Percentiles rank a stretch among this genome's conserved stretches.
These are phyloP conservation scores for Cheiracanthium punctorium DNA, from an alignment of 2,888 invertebrate species.

Conservation along the genomic window DNA sequence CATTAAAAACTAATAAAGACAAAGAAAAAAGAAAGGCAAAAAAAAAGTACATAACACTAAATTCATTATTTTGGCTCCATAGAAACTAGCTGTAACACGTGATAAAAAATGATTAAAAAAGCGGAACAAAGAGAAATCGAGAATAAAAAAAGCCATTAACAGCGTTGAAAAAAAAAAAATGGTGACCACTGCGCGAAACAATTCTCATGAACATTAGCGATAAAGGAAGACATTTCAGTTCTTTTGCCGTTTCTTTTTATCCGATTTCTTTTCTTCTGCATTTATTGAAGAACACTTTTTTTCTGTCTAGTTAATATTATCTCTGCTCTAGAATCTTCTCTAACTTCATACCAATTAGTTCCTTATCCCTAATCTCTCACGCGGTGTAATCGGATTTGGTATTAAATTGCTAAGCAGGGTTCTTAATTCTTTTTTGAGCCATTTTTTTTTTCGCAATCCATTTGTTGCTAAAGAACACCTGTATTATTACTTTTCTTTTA, in stretches of 20 bases:
- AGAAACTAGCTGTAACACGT: slow-evolving; percentile 53
- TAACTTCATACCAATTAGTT: slow-evolving; percentile 62
- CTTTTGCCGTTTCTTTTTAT: slow-evolving; percentile 31
- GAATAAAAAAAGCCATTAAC: slow-evolving; percentile 47
- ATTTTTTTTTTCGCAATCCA: slow-evolving; percentile 27
- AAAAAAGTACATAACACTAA: slow-evolving; percentile 31
- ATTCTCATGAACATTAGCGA: slow-evolving; percentile 62
- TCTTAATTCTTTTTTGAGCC: slow-evolving; percentile 10
- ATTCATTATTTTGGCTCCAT: slow-evolving; percentile 61
- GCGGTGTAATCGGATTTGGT: slow-evolving; percentile 63
- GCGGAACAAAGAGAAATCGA: slow-evolving; percentile 33
- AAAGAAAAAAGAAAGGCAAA: too few relatives aligned
- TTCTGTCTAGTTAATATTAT: background rate
- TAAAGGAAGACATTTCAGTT: slow-evolving; percentile 51
- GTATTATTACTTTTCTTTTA: background rate
- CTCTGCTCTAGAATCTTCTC: slow-evolving; percentile 64
- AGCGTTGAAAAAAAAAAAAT: slow-evolving; percentile 34
- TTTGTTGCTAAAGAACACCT: slow-evolving; percentile 19
- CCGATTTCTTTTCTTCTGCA: slow-evolving; percentile 5
- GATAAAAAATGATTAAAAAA: slow-evolving; percentile 29
- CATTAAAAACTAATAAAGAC: slow-evolving; percentile 48
- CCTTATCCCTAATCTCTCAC: slow-evolving; percentile 54
- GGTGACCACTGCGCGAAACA: slow-evolving; percentile 51
- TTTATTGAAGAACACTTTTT: background rate
- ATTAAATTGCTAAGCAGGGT: slow-evolving; percentile 57